These are phyloP conservation scores for Leucopsar rothschildi DNA, from an alignment of 2,113 vertebrate species.

Conservation along the genomic window DNA sequence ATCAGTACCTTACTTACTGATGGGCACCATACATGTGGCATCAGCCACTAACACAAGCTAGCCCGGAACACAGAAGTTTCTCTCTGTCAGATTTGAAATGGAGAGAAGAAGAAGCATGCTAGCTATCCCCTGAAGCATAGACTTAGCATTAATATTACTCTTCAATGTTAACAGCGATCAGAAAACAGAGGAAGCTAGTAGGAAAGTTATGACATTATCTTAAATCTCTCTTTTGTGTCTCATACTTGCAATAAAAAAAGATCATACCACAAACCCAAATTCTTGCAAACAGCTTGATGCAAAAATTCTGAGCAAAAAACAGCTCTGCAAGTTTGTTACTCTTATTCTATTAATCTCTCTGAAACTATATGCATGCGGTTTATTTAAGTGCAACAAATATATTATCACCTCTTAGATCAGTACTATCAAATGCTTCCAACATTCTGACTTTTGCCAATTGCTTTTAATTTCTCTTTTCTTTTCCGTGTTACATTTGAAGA, in stretches of 20 bases:
- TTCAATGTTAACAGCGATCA: not conserved
- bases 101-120: not conserved
- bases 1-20: not conserved
- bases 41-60: not conserved
- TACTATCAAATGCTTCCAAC: not conserved
- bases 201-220: not conserved
- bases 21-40: not conserved
- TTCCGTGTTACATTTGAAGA: not conserved
- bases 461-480: conserved; percentile 10
- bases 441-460: not conserved
- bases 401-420: not conserved
- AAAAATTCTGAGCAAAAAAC: not conserved
- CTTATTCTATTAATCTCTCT: not conserved
- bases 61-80: not conserved
- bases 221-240: not conserved
- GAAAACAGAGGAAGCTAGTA: not conserved
- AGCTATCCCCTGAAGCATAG: not conserved
- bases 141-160: not conserved
- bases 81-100: not conserved
- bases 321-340: not conserved
- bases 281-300: not conserved
- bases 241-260: not conserved
- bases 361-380: not conserved
- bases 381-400: not conserved
- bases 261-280: not conserved